Evolutionary conservation across 35 echinoderm and acorn worm species (phyloP), one percentile per base, ranked within the genome.

Genomic region (Lytechinus pictus): DNA sequence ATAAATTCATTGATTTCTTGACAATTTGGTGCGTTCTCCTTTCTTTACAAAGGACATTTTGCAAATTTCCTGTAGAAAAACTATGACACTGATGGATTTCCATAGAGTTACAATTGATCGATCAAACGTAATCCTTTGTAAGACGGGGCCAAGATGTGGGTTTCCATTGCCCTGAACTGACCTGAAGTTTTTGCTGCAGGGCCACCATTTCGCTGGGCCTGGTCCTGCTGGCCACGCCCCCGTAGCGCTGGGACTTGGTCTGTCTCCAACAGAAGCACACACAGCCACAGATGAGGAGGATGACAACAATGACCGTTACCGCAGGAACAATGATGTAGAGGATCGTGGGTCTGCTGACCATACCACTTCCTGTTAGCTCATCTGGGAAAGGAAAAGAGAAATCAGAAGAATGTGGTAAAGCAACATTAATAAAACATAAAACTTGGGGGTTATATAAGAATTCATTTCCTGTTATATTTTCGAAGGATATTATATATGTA

Each of bases 261-360:
- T 99, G 98, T 29, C 97, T 60, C 95, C 92, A 96, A 89, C 98
- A 99, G 53, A 99, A 94, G 88, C 93, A 96, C 27, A 99, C 93
- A 52, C 98, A 99, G 8, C 96, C 97, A 95, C 95, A 96, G 53
- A 97, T 91, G 5, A 97, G 53, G 54, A 86, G 89, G 11, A 97
- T 96, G 72, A 97, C 27, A 3, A 97, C 57, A 6, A 97, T 87
- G 29, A 97, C 89, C 10, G 98, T 97, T 3, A 99, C 86, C 1
- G 97, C 96, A n/a, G 98, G 98, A 53, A 99, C 86, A 14, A 99
- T 91, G 87, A 99, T 97, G 90, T 97, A 97, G 11, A 99, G 27
- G 12, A 99, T 96, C 33, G 97, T 96, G n/a, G 92, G 92, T 60
- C 90, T 57, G 54, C 94, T 96, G 28, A 94, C 87, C 27, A 90